Evolutionary conservation across 2,113 vertebrate species (phyloP), one percentile per base, ranked within the genome.

Genomic region (Caracal caracal): DNA sequence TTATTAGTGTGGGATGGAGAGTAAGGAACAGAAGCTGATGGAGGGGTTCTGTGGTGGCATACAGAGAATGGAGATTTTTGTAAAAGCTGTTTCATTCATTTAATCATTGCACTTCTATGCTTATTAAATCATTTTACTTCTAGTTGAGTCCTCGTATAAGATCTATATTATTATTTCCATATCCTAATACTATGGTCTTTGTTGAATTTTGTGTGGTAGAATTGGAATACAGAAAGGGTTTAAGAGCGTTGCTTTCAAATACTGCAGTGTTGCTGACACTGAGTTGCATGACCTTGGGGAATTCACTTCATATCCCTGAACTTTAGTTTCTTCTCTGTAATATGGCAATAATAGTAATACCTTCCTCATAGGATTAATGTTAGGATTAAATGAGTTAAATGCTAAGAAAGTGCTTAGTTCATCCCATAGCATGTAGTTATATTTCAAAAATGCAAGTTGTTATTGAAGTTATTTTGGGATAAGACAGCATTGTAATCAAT

Each of bases 391-490:
- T 82, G 70, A 84, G 70, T 26, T 61, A 71, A 93, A 66, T 87
- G 65, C n/a, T 53, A 81, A 89, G 56, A 71, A 89, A 88, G n/a
- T 53, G 7, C 0, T 82, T 90, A 78, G 24, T 78, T n/a, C 4
- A 83, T 11, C 19, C 40, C 47, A 63, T 40, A 63, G 63, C 33
- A 28, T 70, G 83, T 43, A 92, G 56, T 85, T 87, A 56, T 51
- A 93, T 96, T 94, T 95, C 82, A 89, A 93, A 93, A 93, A 92
- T 94, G 28, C 56, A 88, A 86, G 61, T 96, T 97, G 66, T 96
- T 94, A 79, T 35, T 95, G 37, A 95, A 93, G 68, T 71, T 96
- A 87, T 97, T 97, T 97, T 70, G 68, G 43, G 10, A 26, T 82
- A 88, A 89, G 94, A 92, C 20, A 93, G 76, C 53, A 90, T 94